phyloP scores from a whole-genome alignment of 1,140 invertebrate species.

The Limonius californicus region DNA sequence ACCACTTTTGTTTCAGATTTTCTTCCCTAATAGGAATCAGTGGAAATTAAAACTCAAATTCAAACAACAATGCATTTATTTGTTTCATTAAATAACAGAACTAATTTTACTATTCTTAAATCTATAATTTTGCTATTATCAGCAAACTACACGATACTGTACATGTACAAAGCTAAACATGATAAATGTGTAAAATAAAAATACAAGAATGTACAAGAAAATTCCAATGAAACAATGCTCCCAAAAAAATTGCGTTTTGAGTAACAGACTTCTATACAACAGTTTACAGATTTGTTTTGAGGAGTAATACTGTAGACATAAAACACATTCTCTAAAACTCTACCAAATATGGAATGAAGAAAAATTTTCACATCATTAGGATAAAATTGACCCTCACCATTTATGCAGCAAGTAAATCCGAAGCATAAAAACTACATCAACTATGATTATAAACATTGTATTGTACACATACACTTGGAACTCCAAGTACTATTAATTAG shows the following conservation, averaged over 20 bases:
- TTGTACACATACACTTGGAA: not conserved
- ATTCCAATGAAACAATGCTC: conserved; percentile 20
- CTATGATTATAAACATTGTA: conserved; percentile 7
- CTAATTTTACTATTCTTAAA: conserved; percentile 33
- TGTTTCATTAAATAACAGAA: conserved; percentile 37
- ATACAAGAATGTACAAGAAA: conserved; percentile 23
- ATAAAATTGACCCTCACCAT: conserved; percentile 34
- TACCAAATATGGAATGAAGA: conserved; percentile 36
- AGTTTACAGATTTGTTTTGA: not conserved
- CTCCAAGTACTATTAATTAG: conserved; percentile 16
- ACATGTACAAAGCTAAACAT: conserved; percentile 24
- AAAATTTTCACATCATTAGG: conserved; percentile 27
- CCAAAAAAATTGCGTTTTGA: not conserved
- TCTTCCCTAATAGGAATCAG: no score
- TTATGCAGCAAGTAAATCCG: conserved; percentile 22
- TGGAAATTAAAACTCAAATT: not conserved
- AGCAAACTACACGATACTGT: conserved; percentile 29
- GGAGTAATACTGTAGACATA: conserved; percentile 37
- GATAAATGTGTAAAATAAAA: conserved; percentile 19
- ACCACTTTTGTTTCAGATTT: no score
- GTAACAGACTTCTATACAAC: not conserved
- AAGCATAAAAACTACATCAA: conserved; percentile 26
- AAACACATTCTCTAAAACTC: conserved; percentile 26
- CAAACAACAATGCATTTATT: conserved; percentile 32
- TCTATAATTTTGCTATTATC: conserved; percentile 17